Conservation (phyloP, 2,797 vertebrate species). For the Craterocephalus amniculus region DNA sequence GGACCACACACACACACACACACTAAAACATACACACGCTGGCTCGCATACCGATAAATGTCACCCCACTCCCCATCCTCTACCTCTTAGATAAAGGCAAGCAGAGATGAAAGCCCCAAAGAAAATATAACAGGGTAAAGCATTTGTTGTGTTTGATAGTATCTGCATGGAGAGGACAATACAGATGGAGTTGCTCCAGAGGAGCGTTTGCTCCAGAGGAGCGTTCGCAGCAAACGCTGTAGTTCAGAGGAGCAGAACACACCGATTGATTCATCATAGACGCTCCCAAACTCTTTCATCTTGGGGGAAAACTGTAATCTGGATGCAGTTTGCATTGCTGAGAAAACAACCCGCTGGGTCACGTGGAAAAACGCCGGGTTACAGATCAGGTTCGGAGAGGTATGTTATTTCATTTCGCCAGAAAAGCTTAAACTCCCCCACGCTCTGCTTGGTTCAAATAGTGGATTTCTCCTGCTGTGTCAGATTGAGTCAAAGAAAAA, state of each 20-base stretch:
- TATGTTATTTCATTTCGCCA: constrained; percentile 3
- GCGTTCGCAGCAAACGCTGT: constrained; percentile 55
- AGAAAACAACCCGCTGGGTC: constrained; percentile 25
- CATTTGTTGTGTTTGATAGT: constrained; percentile 81
- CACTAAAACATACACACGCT: constrained; percentile 28
- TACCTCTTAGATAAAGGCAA: constrained; percentile 71
- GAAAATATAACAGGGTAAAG: constrained; percentile 72
- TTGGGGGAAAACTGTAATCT: constrained; percentile 29
- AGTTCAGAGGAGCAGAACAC: constrained; percentile 51
- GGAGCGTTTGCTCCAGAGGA: constrained; percentile 57
- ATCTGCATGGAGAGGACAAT: constrained; percentile 68
- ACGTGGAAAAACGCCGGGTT: constrained; percentile 35
- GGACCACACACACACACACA: constrained; percentile 9
- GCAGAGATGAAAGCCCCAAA: constrained; percentile 75
- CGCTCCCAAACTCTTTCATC: constrained; percentile 19
- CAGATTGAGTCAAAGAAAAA: not conserved
- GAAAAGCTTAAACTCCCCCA: not conserved
- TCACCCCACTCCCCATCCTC: constrained; percentile 64
- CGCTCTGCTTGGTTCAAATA: no score
- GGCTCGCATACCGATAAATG: constrained; percentile 72
- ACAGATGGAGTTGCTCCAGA: constrained; percentile 58
- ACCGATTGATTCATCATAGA: constrained; percentile 47
- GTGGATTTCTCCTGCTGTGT: no score
- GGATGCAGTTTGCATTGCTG: constrained; percentile 31
- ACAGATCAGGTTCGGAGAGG: constrained; percentile 13